phyloP scores from a whole-genome alignment of 92 coral and sea anemone genomes.

The Isaurus tuberculatus region DNA sequence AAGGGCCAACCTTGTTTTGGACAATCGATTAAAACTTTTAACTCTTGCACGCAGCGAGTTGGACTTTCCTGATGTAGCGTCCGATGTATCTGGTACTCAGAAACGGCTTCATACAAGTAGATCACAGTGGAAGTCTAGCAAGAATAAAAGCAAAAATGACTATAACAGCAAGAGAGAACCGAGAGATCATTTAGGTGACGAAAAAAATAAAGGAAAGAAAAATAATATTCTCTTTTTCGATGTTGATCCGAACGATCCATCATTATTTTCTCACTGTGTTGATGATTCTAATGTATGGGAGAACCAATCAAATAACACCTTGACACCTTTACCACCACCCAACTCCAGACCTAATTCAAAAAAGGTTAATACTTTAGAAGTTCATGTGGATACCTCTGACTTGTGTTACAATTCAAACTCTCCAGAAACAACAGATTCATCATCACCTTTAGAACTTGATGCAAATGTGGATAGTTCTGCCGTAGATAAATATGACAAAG shows the following conservation, averaged over 20 bases:
- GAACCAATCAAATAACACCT: constrained; percentile 19
- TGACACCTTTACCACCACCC: constrained; percentile 82
- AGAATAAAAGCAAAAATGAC: not conserved
- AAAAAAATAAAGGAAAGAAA: constrained; percentile 33
- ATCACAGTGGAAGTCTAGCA: constrained; percentile 37
- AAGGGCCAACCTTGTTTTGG: constrained; percentile 69
- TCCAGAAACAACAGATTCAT: constrained; percentile 18
- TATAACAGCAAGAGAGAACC: not conserved
- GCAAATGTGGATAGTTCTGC: not conserved
- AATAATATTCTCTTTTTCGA: constrained; percentile 71
- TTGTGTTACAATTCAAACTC: not conserved
- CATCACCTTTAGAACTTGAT: not conserved
- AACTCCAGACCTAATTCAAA: constrained; percentile 79
- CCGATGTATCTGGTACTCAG: constrained; percentile 37
- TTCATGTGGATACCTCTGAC: constrained; percentile 19
- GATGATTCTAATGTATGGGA: constrained; percentile 33
- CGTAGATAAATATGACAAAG: not conserved
- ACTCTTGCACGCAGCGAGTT: constrained; percentile 66
- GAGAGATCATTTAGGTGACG: not conserved
- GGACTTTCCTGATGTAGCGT: constrained; percentile 40
- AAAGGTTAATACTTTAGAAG: constrained; percentile 27
- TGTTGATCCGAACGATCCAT: constrained; percentile 83
- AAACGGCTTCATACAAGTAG: constrained; percentile 55
- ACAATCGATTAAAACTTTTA: constrained; percentile 77
- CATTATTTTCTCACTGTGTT: constrained; percentile 70